A percentile compares a stretch with the other conserved stretches of the same genome.
Conservation (phyloP, 2,888 invertebrate genomes). For the Chrysopilus asiliformis region DNA sequence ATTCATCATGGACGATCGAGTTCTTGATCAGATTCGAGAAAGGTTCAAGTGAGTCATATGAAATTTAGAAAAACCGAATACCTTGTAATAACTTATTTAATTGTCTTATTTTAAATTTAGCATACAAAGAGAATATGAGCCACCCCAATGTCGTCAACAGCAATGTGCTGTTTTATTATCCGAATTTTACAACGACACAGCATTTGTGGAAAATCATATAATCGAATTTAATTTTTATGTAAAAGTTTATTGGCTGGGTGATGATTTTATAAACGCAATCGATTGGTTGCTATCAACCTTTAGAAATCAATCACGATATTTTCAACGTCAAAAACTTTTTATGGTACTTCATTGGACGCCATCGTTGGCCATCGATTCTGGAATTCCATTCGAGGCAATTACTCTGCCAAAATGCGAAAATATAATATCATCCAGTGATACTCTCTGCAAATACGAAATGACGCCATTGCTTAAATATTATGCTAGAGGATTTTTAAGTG, state of each 20-base stretch:
- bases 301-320: constrained; percentile 3
- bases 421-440: constrained; percentile 16
- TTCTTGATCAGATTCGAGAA: constrained; percentile 13
- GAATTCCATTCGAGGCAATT: constrained; percentile 39
- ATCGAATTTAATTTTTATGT: constrained; percentile 44
- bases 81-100: constrained; percentile 13
- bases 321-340: constrained; percentile 28
- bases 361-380: constrained; percentile 43
- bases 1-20: constrained; percentile 20
- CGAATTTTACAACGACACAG: constrained; percentile 38
- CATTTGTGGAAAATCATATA: constrained; percentile 47
- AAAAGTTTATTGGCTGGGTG: constrained; percentile 56
- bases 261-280: constrained; percentile 37
- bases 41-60: constrained; percentile 10
- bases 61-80: constrained; percentile 1
- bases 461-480: constrained; percentile 53
- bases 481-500: constrained; percentile 42
- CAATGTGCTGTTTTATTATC: constrained; percentile 40
- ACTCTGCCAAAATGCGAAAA: constrained; percentile 50
- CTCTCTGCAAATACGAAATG: constrained; percentile 53
- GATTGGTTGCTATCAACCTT: constrained; percentile 25
- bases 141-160: constrained; percentile 11
- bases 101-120: not conserved
- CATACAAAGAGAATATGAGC: constrained; percentile 7
- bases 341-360: constrained; percentile 56